Conservation (phyloP, 2,797 vertebrate species). For the Centroberyx gerrardi region DNA sequence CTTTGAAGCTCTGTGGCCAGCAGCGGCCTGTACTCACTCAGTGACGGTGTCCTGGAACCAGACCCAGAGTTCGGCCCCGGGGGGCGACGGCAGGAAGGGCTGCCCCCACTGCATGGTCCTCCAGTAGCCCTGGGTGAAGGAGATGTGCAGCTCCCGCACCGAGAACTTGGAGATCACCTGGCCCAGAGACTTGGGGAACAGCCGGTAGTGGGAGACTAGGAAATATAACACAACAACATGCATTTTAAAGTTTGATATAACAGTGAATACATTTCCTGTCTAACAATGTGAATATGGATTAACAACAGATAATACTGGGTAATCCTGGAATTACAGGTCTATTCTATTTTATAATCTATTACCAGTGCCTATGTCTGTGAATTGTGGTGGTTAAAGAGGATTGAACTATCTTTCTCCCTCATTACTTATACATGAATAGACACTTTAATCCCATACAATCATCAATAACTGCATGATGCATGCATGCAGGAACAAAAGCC, state of each 20-base stretch:
- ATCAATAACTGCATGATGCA: too few relatives aligned
- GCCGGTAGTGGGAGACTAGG: conserved; percentile 95
- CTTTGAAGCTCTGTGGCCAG: background rate
- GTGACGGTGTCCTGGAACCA: conserved; percentile 96
- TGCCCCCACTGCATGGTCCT: conserved; percentile 95
- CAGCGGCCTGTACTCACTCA: conserved; percentile 87
- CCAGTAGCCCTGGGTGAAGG: conserved; percentile 98
- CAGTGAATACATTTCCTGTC: too few relatives aligned
- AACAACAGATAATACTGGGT: background rate
- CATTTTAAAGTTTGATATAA: background rate
- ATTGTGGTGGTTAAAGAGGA: too few relatives aligned
- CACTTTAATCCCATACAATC: too few relatives aligned
- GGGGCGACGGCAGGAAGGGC: conserved; percentile 92
- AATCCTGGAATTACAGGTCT: too few relatives aligned
- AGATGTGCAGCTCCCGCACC: conserved; percentile 94
- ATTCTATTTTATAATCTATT: too few relatives aligned
- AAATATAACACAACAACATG: background rate
- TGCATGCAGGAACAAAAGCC: too few relatives aligned
- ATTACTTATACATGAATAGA: too few relatives aligned
- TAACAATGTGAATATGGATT: background rate
- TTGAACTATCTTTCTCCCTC: too few relatives aligned
- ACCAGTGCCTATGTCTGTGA: too few relatives aligned
- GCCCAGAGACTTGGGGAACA: conserved; percentile 96
- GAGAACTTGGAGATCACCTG: conserved; percentile 95
- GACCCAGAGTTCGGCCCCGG: conserved; percentile 96